These are phyloP conservation scores for Phasia obesa DNA, from an alignment of 2,888 invertebrate species.

Conservation along the genomic window DNA sequence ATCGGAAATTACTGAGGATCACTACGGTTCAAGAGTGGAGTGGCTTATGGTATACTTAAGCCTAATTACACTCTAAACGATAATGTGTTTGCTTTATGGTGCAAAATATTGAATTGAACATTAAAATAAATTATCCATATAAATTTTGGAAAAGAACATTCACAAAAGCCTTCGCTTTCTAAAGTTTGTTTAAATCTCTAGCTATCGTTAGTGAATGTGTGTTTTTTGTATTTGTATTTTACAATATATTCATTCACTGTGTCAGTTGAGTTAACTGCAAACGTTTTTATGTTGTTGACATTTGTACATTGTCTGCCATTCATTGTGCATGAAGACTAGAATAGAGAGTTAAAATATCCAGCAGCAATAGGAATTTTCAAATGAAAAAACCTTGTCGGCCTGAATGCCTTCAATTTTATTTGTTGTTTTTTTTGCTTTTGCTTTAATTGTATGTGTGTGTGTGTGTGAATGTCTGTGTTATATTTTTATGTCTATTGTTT, in stretches of 20 bases:
- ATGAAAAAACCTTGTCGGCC: conserved; percentile 53
- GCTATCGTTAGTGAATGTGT: not conserved
- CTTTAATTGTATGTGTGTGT: not conserved
- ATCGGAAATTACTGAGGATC: no score
- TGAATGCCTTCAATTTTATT: conserved; percentile 49
- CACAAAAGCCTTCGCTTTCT: not conserved
- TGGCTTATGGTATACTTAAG: no score
- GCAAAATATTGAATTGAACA: no score
- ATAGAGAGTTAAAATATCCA: conserved; percentile 64
- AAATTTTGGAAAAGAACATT: not conserved
- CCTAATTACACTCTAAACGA: no score
- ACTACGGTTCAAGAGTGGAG: no score
- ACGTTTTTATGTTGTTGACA: conserved; percentile 75
- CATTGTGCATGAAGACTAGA: conserved; percentile 72
- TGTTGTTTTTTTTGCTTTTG: not conserved
- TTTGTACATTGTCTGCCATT: conserved; percentile 78
- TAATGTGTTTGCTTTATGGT: no score
- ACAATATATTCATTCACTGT: conserved; percentile 69
- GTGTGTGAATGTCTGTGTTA: not conserved
- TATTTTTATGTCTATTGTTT: conserved; percentile 60
- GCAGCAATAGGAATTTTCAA: conserved; percentile 47
- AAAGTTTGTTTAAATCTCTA: conserved; percentile 30
- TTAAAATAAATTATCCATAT: no score
- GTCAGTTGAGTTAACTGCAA: conserved; percentile 71
- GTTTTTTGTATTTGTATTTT: conserved; percentile 29